Conservation (phyloP, 2,797 vertebrate species). For the Myotis planiceps region DNA sequence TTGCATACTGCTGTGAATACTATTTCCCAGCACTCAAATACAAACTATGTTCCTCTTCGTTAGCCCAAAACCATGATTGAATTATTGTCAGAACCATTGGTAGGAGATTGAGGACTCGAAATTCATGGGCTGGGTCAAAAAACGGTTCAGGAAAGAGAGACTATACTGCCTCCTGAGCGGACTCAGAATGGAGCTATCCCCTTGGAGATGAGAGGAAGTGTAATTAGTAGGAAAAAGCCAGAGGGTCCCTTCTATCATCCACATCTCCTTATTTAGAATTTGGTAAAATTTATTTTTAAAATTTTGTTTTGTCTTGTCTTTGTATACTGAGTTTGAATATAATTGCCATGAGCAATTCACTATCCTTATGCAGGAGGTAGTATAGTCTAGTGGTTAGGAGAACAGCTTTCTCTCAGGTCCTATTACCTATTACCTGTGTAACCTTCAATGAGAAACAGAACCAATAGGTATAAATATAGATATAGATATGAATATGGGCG, state of each 20-base stretch:
- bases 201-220: background rate
- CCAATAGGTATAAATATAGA: background rate
- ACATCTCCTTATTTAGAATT: background rate
- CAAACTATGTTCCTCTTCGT: background rate
- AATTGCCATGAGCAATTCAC: background rate
- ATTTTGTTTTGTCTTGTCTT: background rate
- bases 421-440: too few species aligned
- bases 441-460: background rate
- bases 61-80: background rate
- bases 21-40: background rate
- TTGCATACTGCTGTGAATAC: background rate
- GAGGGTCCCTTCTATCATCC: background rate
- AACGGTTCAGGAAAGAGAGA: background rate
- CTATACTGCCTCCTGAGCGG: accelerated
- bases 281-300: background rate
- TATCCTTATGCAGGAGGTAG: background rate
- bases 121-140: accelerated
- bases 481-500: background rate
- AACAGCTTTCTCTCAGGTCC: background rate
- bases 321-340: background rate
- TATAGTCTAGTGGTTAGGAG: background rate
- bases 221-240: background rate
- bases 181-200: background rate
- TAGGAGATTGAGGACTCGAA: background rate
- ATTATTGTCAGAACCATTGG: background rate